Conservation (phyloP, 2,888 invertebrate species). For the Philaethria dido region DNA sequence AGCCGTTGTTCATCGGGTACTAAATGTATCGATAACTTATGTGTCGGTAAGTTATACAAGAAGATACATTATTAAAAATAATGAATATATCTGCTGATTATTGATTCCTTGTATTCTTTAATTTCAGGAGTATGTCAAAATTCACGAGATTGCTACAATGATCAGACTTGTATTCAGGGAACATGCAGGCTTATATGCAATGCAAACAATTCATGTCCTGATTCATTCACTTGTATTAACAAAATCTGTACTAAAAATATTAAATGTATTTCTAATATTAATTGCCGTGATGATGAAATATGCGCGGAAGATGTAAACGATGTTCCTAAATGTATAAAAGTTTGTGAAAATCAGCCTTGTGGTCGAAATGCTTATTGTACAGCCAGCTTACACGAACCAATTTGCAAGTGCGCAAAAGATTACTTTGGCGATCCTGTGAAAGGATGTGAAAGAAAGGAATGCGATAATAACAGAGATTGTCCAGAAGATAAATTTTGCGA, state of each 20-base stretch:
- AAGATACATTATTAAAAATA: not conserved
- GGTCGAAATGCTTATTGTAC: slow-evolving; percentile 93
- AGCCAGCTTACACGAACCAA: slow-evolving; percentile 88
- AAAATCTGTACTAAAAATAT: slow-evolving; percentile 93
- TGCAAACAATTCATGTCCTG: slow-evolving; percentile 91
- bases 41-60: slow-evolving; percentile 83
- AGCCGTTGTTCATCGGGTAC: slow-evolving; percentile 93
- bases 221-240: slow-evolving; percentile 92
- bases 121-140: slow-evolving; percentile 89
- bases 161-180: slow-evolving; percentile 93
- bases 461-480: slow-evolving; percentile 88
- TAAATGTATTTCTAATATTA: slow-evolving; percentile 88
- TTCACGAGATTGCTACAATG: slow-evolving; percentile 92
- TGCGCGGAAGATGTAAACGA: slow-evolving; percentile 88
- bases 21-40: slow-evolving; percentile 92
- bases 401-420: slow-evolving; percentile 91
- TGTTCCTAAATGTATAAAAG: slow-evolving; percentile 89
- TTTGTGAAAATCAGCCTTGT: slow-evolving; percentile 89
- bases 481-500: slow-evolving; percentile 93
- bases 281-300: slow-evolving; percentile 89
- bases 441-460: slow-evolving; percentile 92
- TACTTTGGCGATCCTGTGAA: slow-evolving; percentile 92
- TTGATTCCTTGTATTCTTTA: not conserved
- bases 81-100: not conserved
- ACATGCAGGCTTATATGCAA: slow-evolving; percentile 94